Base-by-base conservation (phyloP, 2,797 vertebrate genomes). In the Periophthalmus magnuspinnatus region DNA sequence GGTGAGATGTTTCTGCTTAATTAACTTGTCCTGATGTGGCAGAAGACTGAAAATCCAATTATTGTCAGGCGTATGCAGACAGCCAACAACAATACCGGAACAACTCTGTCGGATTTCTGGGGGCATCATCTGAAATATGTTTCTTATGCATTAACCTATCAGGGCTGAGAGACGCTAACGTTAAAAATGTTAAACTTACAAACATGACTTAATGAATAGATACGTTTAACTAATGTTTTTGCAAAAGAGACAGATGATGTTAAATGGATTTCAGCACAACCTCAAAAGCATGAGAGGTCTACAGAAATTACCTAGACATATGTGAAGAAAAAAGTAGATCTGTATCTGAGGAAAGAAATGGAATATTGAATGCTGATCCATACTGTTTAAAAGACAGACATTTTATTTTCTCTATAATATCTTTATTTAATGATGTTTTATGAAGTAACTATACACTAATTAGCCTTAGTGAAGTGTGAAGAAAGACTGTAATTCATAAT, bases 1-100 rank as follows among this genome's bases (percentile, higher is more conserved):
- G 56, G 61, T 33, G 41, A 79, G 65, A 78, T 60, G 76, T 77
- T 72, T 78, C 78, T 81, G 67, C 78, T 82, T 75, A 75, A 81
- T 84, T 80, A 80, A 79, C 70, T 71, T 61, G 57, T 58, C 36
- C 73, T 76, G 33, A 81, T 78, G 52, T 65, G 47, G 61, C 28
- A 4, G 6, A 70, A 72, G 47, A 78, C 57, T 77, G 36, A 79
- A 80, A 81, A 81, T 72, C 17, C 10, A 81, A 81, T 85, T 66
- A 70, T 58, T n/a, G 24, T 58, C 1, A 14, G 33, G 52, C 78
- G 79, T 67, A 72, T 74, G 55, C 50, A 56, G 47, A 72, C 57
- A 54, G 65, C 0, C 21, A 70, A 77, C 45, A 71, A 68, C 66
- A 33, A 21, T 3, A 13, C 54, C 5, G 13, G 21, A 34, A 70